These are phyloP conservation scores for Lasioglossum oenotherae DNA, from an alignment of 2,888 invertebrate species.

Conservation along the genomic window DNA sequence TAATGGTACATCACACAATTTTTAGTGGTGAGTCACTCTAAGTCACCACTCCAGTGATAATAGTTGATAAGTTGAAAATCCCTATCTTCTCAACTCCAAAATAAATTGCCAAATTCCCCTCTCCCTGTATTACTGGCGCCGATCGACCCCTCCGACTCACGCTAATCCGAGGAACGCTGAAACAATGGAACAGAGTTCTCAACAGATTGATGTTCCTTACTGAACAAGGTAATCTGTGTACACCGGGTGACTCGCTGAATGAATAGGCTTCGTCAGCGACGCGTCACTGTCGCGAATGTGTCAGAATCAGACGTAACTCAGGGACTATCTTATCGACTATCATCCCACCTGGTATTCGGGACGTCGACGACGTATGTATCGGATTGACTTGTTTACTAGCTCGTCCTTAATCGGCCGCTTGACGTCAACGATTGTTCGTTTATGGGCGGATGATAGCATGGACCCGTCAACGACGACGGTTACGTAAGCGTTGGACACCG, in stretches of 20 bases:
- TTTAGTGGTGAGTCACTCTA: no score
- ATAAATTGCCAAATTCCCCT: background rate
- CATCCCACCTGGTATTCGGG: background rate
- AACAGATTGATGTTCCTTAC: background rate
- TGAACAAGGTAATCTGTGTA: conserved; percentile 1
- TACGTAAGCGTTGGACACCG: conserved; percentile 25
- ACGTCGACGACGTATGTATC: background rate
- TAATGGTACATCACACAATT: no score
- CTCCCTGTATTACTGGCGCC: background rate
- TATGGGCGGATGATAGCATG: background rate
- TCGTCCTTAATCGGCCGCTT: conserved; percentile 39
- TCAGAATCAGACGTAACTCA: background rate
- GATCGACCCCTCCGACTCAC: background rate
- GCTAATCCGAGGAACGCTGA: background rate
- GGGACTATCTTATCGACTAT: background rate
- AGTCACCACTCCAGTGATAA: no score
- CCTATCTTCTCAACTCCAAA: background rate
- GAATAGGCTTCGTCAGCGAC: background rate
- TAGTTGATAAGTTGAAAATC: no score
- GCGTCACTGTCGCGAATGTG: background rate
- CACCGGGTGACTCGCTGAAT: background rate
- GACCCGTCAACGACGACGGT: conserved; percentile 20
- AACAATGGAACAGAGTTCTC: background rate
- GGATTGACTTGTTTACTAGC: conserved; percentile 31
- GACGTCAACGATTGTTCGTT: conserved; percentile 42